Percentiles rank a stretch among this genome's conserved stretches.
phyloP scores from a whole-genome alignment of 1,140 invertebrate species.

The Drosophila orena region DNA sequence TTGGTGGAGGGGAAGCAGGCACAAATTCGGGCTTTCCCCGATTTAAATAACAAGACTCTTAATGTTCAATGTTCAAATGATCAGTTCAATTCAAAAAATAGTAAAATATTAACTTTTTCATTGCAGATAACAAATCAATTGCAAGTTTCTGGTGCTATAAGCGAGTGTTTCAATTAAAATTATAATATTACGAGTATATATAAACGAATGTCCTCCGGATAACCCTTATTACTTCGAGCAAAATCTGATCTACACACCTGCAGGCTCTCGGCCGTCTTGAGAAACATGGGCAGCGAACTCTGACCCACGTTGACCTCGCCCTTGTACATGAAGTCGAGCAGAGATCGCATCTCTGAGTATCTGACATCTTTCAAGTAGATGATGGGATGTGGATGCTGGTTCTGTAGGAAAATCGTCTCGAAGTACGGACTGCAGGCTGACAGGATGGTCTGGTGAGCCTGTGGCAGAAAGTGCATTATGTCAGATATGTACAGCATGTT shows the following conservation, averaged over 20 bases:
- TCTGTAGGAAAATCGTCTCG: conserved; percentile 96
- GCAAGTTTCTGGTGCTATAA: too few relatives aligned
- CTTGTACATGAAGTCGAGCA: conserved; percentile 96
- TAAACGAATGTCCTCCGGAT: too few relatives aligned
- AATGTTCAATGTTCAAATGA: too few relatives aligned
- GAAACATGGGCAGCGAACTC: conserved; percentile 93
- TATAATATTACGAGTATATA: too few relatives aligned
- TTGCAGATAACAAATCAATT: too few relatives aligned
- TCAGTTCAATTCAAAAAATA: too few relatives aligned
- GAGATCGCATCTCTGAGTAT: conserved; percentile 93
- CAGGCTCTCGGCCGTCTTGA: conserved; percentile 95
- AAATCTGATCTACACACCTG: conserved; percentile 87
- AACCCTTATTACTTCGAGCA: too few relatives aligned
- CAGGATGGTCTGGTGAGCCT: conserved; percentile 96
- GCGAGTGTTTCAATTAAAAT: too few relatives aligned
- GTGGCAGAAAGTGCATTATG: neutral
- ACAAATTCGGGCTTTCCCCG: neutral
- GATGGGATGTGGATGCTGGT: conserved; percentile 95
- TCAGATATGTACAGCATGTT: too few relatives aligned
- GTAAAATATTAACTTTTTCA: too few relatives aligned
- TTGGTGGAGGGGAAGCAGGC: neutral
- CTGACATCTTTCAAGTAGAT: conserved; percentile 96
- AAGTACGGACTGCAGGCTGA: conserved; percentile 98
- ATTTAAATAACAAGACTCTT: too few relatives aligned
- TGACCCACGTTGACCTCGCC: conserved; percentile 95